Percentiles rank a stretch among this genome's conserved stretches.
phyloP scores from a whole-genome alignment of 2,888 invertebrate species.

The Colostygia pectinataria region DNA sequence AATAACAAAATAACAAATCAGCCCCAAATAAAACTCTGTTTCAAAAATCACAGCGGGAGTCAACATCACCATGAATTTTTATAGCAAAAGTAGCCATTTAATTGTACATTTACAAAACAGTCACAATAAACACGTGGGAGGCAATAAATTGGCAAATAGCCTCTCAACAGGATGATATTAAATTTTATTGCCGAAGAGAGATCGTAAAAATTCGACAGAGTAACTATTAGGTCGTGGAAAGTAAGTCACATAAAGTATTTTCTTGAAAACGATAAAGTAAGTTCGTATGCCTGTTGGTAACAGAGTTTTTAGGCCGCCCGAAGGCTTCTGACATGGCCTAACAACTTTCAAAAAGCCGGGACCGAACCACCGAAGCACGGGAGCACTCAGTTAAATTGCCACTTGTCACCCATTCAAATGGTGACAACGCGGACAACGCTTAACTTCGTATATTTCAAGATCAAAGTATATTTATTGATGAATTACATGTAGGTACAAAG shows the following conservation, averaged over 20 bases:
- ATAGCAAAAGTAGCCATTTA: conserved; percentile 25
- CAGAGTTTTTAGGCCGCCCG: too few species aligned
- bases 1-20: not conserved
- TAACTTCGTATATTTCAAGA: too few species aligned
- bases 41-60: conserved; percentile 21
- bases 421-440: too few species aligned
- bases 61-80: conserved; percentile 26
- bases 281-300: too few species aligned
- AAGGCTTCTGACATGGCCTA: too few species aligned
- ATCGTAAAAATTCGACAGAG: conserved; percentile 52
- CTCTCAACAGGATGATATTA: conserved; percentile 40
- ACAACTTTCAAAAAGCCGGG: too few species aligned
- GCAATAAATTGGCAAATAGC: conserved; percentile 49
- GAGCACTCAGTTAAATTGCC: too few species aligned
- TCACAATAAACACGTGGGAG: conserved; percentile 46
- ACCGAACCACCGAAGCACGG: too few species aligned
- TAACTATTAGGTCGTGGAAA: conserved; percentile 18
- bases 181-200: conserved; percentile 52
- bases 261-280: too few species aligned
- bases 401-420: too few species aligned
- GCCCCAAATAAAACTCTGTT: not conserved
- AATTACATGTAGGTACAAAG: too few species aligned
- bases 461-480: too few species aligned
- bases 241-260: not conserved
- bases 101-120: conserved; percentile 42